Conservation (phyloP, 2,113 vertebrate genomes). For the Thomomys bottae region DNA sequence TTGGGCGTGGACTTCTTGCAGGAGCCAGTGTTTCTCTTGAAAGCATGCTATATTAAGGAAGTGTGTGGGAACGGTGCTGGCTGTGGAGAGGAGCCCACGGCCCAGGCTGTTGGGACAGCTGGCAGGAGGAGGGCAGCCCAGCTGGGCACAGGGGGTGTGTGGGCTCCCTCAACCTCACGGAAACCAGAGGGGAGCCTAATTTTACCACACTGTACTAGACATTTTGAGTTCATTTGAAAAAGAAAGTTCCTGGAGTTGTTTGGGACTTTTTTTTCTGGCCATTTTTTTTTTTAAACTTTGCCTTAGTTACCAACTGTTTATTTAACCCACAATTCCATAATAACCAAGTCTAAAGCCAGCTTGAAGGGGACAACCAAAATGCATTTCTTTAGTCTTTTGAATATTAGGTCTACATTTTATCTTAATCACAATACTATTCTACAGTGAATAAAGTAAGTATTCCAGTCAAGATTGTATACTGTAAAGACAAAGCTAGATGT, state of each 20-base stretch:
- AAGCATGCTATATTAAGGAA: conserved; percentile 63
- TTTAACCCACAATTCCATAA: conserved; percentile 64
- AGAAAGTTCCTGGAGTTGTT: conserved; percentile 70
- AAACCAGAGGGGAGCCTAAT: conserved; percentile 47
- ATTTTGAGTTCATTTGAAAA: conserved; percentile 43
- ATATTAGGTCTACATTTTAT: neutral
- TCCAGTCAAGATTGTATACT: neutral
- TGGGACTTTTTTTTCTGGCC: conserved; percentile 42
- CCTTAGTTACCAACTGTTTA: conserved; percentile 70
- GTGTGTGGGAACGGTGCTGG: conserved; percentile 47
- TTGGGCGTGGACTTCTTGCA: conserved; percentile 58
- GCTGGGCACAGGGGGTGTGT: neutral
- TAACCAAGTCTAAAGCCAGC: conserved; percentile 44
- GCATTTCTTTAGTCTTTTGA: conserved; percentile 6
- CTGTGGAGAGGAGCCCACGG: conserved; percentile 56
- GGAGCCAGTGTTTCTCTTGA: conserved; percentile 57
- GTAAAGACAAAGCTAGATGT: neutral
- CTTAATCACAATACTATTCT: conserved; percentile 10
- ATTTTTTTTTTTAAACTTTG: conserved; percentile 60
- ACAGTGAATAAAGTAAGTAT: neutral
- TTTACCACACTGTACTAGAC: conserved; percentile 58
- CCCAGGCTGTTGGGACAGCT: conserved; percentile 45
- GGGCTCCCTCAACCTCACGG: neutral
- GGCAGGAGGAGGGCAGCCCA: neutral
- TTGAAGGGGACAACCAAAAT: conserved; percentile 11